Base-by-base conservation (phyloP, 1,140 invertebrate species). In the Venturia canescens region DNA sequence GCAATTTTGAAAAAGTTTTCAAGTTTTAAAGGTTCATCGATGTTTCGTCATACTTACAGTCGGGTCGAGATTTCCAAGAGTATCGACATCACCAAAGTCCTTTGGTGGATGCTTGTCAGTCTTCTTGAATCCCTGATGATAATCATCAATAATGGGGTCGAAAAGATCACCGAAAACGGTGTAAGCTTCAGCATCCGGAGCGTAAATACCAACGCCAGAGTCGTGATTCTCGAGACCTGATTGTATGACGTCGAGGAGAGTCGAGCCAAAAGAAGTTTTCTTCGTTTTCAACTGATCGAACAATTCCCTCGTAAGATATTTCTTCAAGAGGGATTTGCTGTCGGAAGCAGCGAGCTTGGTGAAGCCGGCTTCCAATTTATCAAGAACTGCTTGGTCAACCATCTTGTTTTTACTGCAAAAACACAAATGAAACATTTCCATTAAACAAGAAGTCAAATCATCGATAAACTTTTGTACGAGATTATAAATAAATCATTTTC, bases 101-200 rank as follows among this genome's bases (percentile, higher is more conserved):
- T 96, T 96, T 34, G 95, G 91, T 0, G 98, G 98, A 92, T 99
- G 98, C 89, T 97, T 96, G 92, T 98, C 97, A 86, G 95, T 96
- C 91, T 97, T 96, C 93, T 97, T 97, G 94, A 98, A 98, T 87
- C 98, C 97, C 89, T 94, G 94, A 92, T 99, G 98, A 93, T 99
- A 99, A 89, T 98, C 98, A 88, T 98, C 97, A 88, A 99, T 99
- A 93, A 99, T 98, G 89, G 98, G 97, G 92, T 99, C 97, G 89
- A 99, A 99, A 81, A 99, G 93, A 80, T 97, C 96, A 80, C 96
- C 94, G 89, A 99, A 99, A 5, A 97, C 93, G 84, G 95, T 95
- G 93, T 99, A 99, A 38, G 97, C 91, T 89, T 99, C 97, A 82
- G 97, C 97, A 92, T 99, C 98, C 38, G 98, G 97, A 75, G 98